These are phyloP conservation scores for Teleopsis dalmanni DNA, from an alignment of 1,140 invertebrate species.

Conservation along the genomic window DNA sequence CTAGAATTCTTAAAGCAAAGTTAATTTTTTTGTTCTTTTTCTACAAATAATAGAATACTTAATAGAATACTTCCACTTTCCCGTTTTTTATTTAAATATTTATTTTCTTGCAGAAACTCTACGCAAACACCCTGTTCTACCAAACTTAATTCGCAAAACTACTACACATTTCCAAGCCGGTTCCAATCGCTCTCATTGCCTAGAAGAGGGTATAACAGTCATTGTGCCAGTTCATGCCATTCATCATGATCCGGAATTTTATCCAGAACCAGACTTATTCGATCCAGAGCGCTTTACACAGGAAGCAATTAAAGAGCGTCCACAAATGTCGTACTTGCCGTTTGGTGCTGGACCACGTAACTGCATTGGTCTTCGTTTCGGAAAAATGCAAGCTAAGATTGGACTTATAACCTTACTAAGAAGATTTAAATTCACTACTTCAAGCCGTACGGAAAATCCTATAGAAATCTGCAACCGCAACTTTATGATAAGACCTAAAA, in stretches of 20 bases:
- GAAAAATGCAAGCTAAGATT: constrained; percentile 44
- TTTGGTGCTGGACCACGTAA: constrained; percentile 53
- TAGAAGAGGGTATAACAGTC: constrained; percentile 34
- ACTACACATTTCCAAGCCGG: constrained; percentile 34
- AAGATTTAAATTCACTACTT: constrained; percentile 36
- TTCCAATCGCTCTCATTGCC: constrained; percentile 28
- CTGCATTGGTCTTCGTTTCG: constrained; percentile 49
- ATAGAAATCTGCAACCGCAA: constrained; percentile 27
- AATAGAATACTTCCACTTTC: background rate
- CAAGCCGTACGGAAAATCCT: constrained; percentile 40
- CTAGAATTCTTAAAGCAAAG: too few relatives aligned
- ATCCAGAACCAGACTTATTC: constrained; percentile 52
- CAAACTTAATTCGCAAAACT: constrained; percentile 46
- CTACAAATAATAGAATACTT: too few relatives aligned
- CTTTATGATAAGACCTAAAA: constrained; percentile 29
- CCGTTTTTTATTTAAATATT: constrained; percentile 42
- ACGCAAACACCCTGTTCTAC: constrained; percentile 36
- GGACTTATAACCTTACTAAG: constrained; percentile 42
- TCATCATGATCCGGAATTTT: constrained; percentile 52
- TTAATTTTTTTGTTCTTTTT: too few relatives aligned
- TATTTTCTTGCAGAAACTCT: constrained; percentile 27
- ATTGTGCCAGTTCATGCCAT: constrained; percentile 53
- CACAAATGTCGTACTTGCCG: constrained; percentile 49
- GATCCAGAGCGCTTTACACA: constrained; percentile 53
- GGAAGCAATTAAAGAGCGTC: constrained; percentile 40